These are phyloP conservation scores for Brachionus asplanchnoidis DNA, from an alignment of 1,140 invertebrate species.

Conservation along the genomic window DNA sequence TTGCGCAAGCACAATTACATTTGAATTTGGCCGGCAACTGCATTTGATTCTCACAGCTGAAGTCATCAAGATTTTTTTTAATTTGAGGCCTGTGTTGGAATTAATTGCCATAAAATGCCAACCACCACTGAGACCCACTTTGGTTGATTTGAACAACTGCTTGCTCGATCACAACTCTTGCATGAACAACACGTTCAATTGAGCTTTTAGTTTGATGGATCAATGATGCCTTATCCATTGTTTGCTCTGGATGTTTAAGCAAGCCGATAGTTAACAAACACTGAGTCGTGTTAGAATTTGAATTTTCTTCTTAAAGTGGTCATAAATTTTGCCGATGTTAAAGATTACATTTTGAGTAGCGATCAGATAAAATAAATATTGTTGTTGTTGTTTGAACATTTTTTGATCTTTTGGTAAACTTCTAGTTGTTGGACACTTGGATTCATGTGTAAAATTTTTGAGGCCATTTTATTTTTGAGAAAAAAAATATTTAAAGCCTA, in stretches of 20 bases:
- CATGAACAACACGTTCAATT: neutral
- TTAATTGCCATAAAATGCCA: neutral
- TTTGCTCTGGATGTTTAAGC: neutral
- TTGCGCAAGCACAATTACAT: neutral
- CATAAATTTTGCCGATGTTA: neutral
- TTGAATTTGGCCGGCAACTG: neutral
- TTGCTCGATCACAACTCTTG: neutral
- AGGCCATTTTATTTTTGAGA: neutral
- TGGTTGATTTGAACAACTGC: neutral
- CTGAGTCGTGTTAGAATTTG: neutral
- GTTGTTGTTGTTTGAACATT: neutral
- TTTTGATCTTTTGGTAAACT: neutral
- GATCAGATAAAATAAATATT: constrained; percentile 21
- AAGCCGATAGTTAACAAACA: neutral
- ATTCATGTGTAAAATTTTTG: neutral
- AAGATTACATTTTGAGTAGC: neutral
- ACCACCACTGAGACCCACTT: neutral
- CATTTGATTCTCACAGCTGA: constrained; percentile 25
- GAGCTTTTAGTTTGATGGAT: neutral
- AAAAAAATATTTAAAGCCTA: neutral
- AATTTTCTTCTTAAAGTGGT: neutral
- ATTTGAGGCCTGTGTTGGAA: neutral
- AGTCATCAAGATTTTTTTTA: neutral
- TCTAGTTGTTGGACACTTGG: neutral
- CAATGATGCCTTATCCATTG: constrained; percentile 9